Evolutionary conservation across 1,140 invertebrate genomes (phyloP).

Genomic region (Carcinoscorpius rotundicauda): DNA sequence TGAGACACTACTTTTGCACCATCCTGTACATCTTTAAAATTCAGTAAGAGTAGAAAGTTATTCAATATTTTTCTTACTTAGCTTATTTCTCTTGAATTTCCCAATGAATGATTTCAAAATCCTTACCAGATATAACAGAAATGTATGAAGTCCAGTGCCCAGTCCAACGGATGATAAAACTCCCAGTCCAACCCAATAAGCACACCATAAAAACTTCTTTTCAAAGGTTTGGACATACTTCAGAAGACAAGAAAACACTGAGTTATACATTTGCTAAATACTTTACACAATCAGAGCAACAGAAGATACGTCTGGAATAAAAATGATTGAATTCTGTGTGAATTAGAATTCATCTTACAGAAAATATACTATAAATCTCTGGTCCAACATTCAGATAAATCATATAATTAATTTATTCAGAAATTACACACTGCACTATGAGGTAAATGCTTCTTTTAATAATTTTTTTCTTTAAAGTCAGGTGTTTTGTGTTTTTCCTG

Average conservation of each 20-base stretch:
- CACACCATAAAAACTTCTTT: constrained; percentile 52
- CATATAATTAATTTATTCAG: constrained; percentile 5
- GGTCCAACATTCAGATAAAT: constrained; percentile 13
- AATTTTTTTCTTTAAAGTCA: too few species aligned
- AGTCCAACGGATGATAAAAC: constrained; percentile 93
- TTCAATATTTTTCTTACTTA: too few species aligned
- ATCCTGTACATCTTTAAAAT: too few species aligned
- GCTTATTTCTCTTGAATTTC: neutral
- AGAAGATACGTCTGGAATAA: constrained; percentile 38
- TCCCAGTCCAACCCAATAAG: constrained; percentile 91
- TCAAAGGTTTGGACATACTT: constrained; percentile 34
- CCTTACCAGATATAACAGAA: constrained; percentile 90
- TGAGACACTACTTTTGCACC: too few species aligned
- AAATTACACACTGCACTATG: too few species aligned
- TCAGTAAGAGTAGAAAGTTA: too few species aligned
- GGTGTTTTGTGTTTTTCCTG: too few species aligned
- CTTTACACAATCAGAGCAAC: constrained; percentile 5
- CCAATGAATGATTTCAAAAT: neutral
- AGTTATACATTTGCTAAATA: constrained; percentile 3
- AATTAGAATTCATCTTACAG: neutral
- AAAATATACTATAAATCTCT: neutral
- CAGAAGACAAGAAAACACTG: constrained; percentile 18
- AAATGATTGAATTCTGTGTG: constrained; percentile 10
- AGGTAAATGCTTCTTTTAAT: too few species aligned
- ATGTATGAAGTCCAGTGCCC: constrained; percentile 96